Percentiles rank a stretch among this genome's conserved stretches.
These are phyloP conservation scores for Urocyon cinereoargenteus DNA, from an alignment of 2,797 vertebrate genomes.

Conservation along the genomic window DNA sequence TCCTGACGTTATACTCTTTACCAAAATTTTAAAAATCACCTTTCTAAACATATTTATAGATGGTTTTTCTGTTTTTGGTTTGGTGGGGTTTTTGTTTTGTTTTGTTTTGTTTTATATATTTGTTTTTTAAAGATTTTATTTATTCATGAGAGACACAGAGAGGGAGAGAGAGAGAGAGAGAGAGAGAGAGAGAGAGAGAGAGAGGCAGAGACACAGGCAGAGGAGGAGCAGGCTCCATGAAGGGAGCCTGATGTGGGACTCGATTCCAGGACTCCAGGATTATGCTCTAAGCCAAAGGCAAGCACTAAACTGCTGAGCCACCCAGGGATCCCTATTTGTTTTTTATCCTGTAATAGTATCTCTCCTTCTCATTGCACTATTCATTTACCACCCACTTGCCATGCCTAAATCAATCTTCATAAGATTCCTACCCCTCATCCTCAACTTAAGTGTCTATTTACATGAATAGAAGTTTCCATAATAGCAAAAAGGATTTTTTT, in stretches of 20 bases:
- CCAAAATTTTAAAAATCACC: not conserved
- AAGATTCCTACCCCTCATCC: not conserved
- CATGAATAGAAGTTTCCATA: not conserved
- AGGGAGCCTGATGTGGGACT: no score
- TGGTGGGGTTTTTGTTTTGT: not conserved
- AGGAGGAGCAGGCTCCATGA: no score
- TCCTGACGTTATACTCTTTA: not conserved
- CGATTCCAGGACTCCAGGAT: no score
- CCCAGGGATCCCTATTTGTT: no score
- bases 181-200: no score
- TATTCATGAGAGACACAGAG: no score
- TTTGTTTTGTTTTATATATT: not conserved
- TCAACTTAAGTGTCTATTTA: not conserved
- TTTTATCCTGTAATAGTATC: not conserved
- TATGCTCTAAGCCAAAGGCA: no score
- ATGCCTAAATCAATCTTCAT: not conserved
- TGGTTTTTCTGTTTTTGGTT: not conserved
- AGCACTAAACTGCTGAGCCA: no score
- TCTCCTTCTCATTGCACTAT: not conserved
- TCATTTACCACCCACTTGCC: not conserved
- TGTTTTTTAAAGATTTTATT: no score
- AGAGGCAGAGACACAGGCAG: no score
- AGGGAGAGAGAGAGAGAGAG: no score
- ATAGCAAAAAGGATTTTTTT: not conserved
- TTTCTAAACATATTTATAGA: not conserved